phyloP scores from a whole-genome alignment of 1,140 invertebrate genomes.

The Ceratina japonica region DNA sequence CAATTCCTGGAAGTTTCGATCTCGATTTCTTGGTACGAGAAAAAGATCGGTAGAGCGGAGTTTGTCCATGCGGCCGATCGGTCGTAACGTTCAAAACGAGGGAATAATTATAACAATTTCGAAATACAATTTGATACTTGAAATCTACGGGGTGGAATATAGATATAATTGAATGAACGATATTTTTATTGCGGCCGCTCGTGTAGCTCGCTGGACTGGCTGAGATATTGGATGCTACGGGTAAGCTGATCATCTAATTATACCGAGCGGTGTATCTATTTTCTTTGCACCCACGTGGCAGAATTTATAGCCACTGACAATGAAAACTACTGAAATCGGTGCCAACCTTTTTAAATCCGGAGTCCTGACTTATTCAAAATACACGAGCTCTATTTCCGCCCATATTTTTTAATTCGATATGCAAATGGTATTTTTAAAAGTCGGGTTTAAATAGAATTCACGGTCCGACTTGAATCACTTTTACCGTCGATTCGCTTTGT shows the following conservation, averaged over 20 bases:
- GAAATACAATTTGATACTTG: neutral
- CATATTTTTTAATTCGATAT: too few relatives aligned
- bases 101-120: neutral
- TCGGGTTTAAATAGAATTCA: neutral
- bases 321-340: neutral
- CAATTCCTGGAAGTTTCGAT: neutral
- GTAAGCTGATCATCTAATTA: constrained; percentile 20
- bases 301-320: constrained; percentile 23
- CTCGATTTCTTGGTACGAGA: neutral
- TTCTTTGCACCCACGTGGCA: constrained; percentile 27
- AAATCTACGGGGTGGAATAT: neutral
- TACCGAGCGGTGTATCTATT: constrained; percentile 17
- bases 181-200: neutral
- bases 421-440: neutral
- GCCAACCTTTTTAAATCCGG: neutral
- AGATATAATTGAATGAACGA: neutral
- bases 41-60: too few relatives aligned
- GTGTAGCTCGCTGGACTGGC: neutral
- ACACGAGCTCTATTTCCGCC: too few relatives aligned
- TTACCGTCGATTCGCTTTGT: too few relatives aligned
- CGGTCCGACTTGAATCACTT: neutral
- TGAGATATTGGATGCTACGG: neutral
- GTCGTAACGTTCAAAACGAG: too few relatives aligned
- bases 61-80: too few relatives aligned
- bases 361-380: neutral